These are phyloP conservation scores for Drosophila sproati DNA, from an alignment of 1,140 invertebrate genomes.

Conservation along the genomic window DNA sequence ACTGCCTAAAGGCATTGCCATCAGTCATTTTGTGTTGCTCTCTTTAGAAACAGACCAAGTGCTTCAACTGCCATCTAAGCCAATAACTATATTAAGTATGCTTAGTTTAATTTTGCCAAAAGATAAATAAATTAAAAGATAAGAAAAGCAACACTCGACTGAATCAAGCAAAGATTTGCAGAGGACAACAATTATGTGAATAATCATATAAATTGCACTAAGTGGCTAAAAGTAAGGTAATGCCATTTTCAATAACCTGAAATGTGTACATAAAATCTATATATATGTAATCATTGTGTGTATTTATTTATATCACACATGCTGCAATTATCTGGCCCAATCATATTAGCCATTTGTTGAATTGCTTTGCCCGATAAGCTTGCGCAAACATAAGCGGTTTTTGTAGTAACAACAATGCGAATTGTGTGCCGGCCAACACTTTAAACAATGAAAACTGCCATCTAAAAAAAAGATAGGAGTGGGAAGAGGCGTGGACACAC, in stretches of 20 bases:
- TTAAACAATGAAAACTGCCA: constrained; percentile 67
- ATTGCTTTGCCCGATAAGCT: constrained; percentile 73
- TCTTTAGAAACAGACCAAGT: too few species aligned
- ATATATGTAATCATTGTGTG: constrained; percentile 18
- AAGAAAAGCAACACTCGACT: too few species aligned
- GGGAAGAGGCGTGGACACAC: constrained; percentile 19
- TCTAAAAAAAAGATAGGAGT: constrained; percentile 18
- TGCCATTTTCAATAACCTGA: background rate
- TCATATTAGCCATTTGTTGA: constrained; percentile 74
- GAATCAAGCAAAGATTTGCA: too few species aligned
- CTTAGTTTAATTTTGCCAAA: too few species aligned
- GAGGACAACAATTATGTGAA: too few species aligned
- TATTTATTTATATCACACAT: background rate
- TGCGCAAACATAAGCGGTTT: constrained; percentile 39
- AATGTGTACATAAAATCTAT: background rate
- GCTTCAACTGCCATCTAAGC: too few species aligned
- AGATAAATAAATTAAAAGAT: too few species aligned
- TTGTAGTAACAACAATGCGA: constrained; percentile 55
- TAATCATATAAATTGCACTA: too few species aligned
- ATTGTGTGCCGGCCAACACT: constrained; percentile 73
- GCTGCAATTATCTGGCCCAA: constrained; percentile 49
- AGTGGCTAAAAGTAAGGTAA: too few species aligned
- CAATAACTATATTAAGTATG: too few species aligned
- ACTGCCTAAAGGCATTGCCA: too few species aligned
- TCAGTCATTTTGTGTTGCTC: too few species aligned